Percentiles rank a stretch among this genome's conserved stretches.
These are phyloP conservation scores for Anguilla rostrata DNA, from an alignment of 2,113 vertebrate genomes.

Conservation along the genomic window DNA sequence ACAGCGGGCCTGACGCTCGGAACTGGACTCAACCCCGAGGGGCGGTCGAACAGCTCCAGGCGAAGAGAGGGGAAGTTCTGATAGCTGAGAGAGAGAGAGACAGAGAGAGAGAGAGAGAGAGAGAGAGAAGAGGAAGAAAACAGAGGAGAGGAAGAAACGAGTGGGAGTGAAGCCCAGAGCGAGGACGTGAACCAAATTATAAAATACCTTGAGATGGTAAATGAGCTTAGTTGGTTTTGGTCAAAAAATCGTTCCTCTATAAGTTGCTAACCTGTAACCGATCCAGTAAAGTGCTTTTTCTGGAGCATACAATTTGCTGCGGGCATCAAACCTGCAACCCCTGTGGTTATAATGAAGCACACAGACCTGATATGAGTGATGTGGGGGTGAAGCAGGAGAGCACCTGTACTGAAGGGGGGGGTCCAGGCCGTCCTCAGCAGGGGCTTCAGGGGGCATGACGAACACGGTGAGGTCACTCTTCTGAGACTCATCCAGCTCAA, in stretches of 20 bases:
- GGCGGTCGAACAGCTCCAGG: constrained; percentile 86
- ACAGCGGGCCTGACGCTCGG: constrained; percentile 76
- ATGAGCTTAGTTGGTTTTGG: too few relatives aligned
- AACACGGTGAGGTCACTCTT: constrained; percentile 97
- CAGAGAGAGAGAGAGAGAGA: background rate
- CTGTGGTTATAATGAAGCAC: background rate
- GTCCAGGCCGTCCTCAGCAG: constrained; percentile 66
- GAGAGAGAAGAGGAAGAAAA: background rate
- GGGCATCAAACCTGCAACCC: background rate
- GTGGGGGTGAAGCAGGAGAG: background rate
- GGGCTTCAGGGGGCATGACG: constrained; percentile 88
- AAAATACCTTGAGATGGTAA: too few relatives aligned
- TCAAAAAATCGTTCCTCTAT: too few relatives aligned
- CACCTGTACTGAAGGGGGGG: constrained; percentile 80
- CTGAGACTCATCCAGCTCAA: constrained; percentile 95
- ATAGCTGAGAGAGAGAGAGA: constrained; percentile 73
- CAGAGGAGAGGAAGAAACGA: too few relatives aligned
- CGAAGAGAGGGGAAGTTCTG: constrained; percentile 85
- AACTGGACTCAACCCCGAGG: constrained; percentile 76
- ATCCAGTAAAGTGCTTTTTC: too few relatives aligned
- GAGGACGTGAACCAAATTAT: too few relatives aligned
- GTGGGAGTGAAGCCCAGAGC: too few relatives aligned
- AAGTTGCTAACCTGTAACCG: too few relatives aligned
- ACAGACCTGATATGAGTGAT: too few relatives aligned
- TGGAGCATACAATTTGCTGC: too few relatives aligned